Conservation (phyloP, 2,797 vertebrate species). For the Pagetopsis macropterus region DNA sequence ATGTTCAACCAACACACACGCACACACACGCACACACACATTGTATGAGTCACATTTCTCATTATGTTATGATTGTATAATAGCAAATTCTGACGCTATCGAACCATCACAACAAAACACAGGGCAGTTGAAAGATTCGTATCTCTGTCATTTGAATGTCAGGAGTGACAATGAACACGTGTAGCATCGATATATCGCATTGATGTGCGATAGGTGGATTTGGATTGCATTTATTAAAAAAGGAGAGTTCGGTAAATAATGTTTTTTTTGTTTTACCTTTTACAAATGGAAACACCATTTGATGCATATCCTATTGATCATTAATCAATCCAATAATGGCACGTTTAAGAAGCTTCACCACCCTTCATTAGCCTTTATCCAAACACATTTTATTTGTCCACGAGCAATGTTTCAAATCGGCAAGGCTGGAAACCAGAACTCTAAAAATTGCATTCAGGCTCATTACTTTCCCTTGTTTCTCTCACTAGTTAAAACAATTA, state of each 20-base stretch:
- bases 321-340: constrained; percentile 14
- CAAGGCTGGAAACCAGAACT: neutral
- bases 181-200: constrained; percentile 17
- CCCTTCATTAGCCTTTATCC: neutral
- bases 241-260: neutral
- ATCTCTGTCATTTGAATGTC: constrained; percentile 36
- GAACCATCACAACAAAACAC: constrained; percentile 51
- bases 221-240: constrained; percentile 21
- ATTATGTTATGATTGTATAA: constrained; percentile 65
- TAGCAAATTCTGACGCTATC: constrained; percentile 57
- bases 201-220: constrained; percentile 11
- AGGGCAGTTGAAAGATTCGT: constrained; percentile 30
- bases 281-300: constrained; percentile 6
- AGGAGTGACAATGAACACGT: constrained; percentile 45
- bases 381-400: neutral
- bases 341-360: constrained; percentile 1
- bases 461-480: neutral
- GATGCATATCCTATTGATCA: constrained; percentile 43
- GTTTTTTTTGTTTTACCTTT: neutral
- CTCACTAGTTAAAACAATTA: neutral
- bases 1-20: constrained; percentile 22
- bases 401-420: constrained; percentile 3
- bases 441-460: neutral
- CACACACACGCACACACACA: constrained; percentile 31
- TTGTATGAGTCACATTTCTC: constrained; percentile 60